These are phyloP conservation scores for Ophiothrix spiculata DNA, from an alignment of 35 echinoderm and acorn worm genomes.

Conservation along the genomic window DNA sequence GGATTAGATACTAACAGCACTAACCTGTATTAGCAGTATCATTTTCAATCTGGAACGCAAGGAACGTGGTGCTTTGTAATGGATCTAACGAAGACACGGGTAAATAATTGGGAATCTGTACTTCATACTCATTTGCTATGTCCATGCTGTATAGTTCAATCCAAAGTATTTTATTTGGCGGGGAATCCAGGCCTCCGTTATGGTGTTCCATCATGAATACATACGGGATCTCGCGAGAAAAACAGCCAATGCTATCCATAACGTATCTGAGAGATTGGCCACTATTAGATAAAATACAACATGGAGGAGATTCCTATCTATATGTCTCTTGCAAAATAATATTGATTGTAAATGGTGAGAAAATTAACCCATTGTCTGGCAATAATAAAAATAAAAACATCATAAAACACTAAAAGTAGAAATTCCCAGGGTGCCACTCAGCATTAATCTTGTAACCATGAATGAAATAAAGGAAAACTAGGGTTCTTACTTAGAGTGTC, in stretches of 20 bases:
- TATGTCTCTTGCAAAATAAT: too few relatives aligned
- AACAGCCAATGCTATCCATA: constrained; percentile 75
- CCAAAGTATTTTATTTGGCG: constrained; percentile 79
- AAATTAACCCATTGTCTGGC: too few relatives aligned
- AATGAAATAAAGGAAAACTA: too few relatives aligned
- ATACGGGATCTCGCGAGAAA: constrained; percentile 78
- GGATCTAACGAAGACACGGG: constrained; percentile 8
- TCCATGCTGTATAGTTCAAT: constrained; percentile 57
- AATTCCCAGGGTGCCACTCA: too few relatives aligned
- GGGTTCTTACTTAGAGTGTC: too few relatives aligned
- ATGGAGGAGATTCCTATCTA: too few relatives aligned
- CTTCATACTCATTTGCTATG: constrained; percentile 73
- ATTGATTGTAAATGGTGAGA: too few relatives aligned
- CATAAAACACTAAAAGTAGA: too few relatives aligned
- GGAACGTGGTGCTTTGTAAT: background rate
- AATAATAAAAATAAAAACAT: too few relatives aligned
- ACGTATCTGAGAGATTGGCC: constrained; percentile 64
- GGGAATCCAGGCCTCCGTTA: constrained; percentile 55
- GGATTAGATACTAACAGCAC: too few relatives aligned
- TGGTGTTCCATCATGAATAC: constrained; percentile 71
- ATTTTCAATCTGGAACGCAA: background rate
- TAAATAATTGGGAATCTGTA: constrained; percentile 19
- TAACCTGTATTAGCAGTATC: background rate
- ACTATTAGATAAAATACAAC: constrained; percentile 21
- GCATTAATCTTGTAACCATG: too few relatives aligned